Conservation (phyloP, 2,113 vertebrate genomes). For the Pseudonaja textilis region DNA sequence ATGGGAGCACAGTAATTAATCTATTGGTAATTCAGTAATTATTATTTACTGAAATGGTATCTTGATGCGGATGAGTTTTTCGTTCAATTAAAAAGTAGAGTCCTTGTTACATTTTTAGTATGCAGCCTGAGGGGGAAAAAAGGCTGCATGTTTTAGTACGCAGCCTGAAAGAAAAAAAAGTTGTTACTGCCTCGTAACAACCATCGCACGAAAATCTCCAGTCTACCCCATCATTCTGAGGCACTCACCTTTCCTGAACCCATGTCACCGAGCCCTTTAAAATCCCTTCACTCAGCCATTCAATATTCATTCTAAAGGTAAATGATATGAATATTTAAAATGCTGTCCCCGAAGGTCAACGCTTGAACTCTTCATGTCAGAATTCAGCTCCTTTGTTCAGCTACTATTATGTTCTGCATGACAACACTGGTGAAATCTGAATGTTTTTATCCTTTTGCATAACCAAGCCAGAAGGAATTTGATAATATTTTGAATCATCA, state of each 20-base stretch:
- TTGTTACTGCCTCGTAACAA: not conserved
- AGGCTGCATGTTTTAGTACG: not conserved
- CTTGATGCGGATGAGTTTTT: not conserved
- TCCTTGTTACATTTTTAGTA: not conserved
- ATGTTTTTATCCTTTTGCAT: not conserved
- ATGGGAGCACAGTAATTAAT: not conserved
- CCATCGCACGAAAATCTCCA: not conserved
- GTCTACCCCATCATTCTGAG: not conserved
- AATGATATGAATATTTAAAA: slow-evolving; percentile 27
- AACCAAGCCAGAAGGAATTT: not conserved
- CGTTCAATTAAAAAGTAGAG: not conserved
- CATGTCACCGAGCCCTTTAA: not conserved
- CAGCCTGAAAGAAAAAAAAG: not conserved
- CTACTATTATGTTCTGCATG: not conserved
- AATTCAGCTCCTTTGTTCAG: not conserved
- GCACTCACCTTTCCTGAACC: not conserved
- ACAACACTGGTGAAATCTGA: not conserved
- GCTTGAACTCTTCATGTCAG: not conserved
- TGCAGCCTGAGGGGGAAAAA: not conserved
- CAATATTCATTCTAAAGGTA: slow-evolving; percentile 21
- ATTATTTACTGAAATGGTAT: not conserved
- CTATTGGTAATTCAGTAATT: not conserved
- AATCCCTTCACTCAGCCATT: slow-evolving; percentile 16
- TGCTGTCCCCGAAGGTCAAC: not conserved
- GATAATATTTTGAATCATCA: not conserved